These are phyloP conservation scores for Leptinotarsa juncta DNA, from an alignment of 2,888 invertebrate species.

Conservation along the genomic window DNA sequence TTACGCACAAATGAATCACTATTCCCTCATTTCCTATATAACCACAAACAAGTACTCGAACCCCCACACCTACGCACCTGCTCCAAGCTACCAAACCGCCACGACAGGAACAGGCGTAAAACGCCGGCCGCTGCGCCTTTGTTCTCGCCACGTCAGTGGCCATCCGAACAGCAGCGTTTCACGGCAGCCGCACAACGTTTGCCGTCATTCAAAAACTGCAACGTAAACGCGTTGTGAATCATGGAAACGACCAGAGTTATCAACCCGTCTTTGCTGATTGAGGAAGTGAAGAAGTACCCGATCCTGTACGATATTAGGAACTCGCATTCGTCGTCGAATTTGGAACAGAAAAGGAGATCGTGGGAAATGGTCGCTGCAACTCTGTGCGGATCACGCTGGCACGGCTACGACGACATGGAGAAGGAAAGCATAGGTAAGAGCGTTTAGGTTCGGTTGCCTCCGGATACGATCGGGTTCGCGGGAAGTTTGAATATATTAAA, in stretches of 20 bases:
- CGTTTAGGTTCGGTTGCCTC: conserved; percentile 16
- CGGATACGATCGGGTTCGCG: conserved; percentile 6
- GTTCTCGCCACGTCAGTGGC: conserved; percentile 39
- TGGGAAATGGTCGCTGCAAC: conserved; percentile 52
- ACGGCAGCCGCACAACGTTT: conserved; percentile 34
- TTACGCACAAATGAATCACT: no score
- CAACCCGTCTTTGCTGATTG: conserved; percentile 35
- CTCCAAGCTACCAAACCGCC: not conserved
- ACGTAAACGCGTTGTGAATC: conserved; percentile 10
- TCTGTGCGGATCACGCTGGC: conserved; percentile 50
- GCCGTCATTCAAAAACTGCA: conserved; percentile 23
- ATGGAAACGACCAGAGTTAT: conserved; percentile 23
- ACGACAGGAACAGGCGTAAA: conserved; percentile 19
- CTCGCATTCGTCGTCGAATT: conserved; percentile 40
- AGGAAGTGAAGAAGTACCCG: conserved; percentile 53
- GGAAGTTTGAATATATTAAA: conserved; percentile 1
- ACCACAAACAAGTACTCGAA: not conserved
- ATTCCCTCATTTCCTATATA: no score
- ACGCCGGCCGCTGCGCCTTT: conserved; percentile 36
- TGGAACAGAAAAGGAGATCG: conserved; percentile 45
- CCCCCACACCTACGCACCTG: conserved; percentile 7
- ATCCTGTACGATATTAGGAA: conserved; percentile 51
- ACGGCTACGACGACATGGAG: conserved; percentile 41
- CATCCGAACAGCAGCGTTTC: conserved; percentile 39
- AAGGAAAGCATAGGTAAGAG: conserved; percentile 51